Percentiles rank a stretch among this genome's conserved stretches.
phyloP scores from a whole-genome alignment of 2,113 vertebrate species.

The Cardinalis cardinalis region DNA sequence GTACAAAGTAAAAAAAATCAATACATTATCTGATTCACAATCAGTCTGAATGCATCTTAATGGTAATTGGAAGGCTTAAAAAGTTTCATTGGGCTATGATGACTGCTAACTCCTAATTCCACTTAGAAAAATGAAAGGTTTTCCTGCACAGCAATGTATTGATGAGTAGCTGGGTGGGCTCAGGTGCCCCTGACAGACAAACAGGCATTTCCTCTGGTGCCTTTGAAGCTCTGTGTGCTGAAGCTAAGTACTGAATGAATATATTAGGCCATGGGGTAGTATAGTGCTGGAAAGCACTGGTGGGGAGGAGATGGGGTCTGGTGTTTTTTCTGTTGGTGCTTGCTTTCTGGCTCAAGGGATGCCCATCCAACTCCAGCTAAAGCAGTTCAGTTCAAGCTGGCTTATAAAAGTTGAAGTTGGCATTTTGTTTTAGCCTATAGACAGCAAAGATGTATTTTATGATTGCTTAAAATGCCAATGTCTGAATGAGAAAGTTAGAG shows the following conservation, averaged over 20 bases:
- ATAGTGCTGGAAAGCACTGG: neutral
- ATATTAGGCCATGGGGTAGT: neutral
- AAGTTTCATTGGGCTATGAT: neutral
- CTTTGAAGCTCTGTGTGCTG: neutral
- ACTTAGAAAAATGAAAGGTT: neutral
- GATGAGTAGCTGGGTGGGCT: neutral
- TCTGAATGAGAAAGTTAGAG: neutral
- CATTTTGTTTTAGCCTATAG: neutral
- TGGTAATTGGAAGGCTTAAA: neutral
- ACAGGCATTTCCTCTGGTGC: neutral
- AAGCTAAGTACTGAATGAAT: neutral
- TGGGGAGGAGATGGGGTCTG: neutral
- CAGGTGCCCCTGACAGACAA: neutral
- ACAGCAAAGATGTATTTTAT: neutral
- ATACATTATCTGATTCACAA: neutral
- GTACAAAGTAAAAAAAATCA: neutral
- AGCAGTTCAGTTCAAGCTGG: neutral
- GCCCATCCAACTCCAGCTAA: neutral
- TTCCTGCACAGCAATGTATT: fast-evolving
- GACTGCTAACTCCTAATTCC: neutral
- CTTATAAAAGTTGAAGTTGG: neutral
- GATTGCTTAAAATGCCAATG: neutral
- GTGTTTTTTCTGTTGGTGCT: neutral
- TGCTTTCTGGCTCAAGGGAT: neutral
- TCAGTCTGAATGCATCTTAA: neutral